These are phyloP conservation scores for Lithophane semibrunnea DNA, from an alignment of 2,888 invertebrate genomes.

Conservation along the genomic window DNA sequence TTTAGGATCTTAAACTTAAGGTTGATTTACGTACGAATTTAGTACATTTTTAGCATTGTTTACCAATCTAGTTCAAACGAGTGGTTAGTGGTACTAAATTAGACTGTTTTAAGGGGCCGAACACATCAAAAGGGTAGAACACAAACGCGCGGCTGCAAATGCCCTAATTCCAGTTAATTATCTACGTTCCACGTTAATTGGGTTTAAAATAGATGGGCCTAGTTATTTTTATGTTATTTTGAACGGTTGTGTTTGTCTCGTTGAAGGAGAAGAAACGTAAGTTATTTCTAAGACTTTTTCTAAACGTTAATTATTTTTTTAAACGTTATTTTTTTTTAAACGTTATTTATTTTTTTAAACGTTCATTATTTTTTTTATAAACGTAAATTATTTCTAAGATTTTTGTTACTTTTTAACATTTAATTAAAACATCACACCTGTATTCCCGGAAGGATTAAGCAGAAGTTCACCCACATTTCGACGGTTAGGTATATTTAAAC, in stretches of 20 bases:
- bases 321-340: too few species aligned
- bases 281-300: neutral
- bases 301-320: too few species aligned
- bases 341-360: too few species aligned
- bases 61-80: slow-evolving; percentile 35
- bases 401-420: neutral
- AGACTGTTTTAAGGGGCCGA: slow-evolving; percentile 28
- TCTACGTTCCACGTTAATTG: slow-evolving; percentile 48
- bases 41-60: slow-evolving; percentile 26
- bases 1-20: fast-evolving
- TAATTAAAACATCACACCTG: too few species aligned
- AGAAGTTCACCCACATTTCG: neutral
- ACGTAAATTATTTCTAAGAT: too few species aligned
- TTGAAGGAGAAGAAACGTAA: slow-evolving; percentile 2
- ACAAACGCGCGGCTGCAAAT: slow-evolving; percentile 35
- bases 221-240: slow-evolving; percentile 51
- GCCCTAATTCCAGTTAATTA: slow-evolving; percentile 63
- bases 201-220: slow-evolving; percentile 52
- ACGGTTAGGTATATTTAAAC: too few species aligned
- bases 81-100: slow-evolving; percentile 38
- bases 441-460: neutral
- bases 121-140: slow-evolving; percentile 57
- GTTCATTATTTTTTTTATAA: too few species aligned
- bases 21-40: slow-evolving; percentile 4
- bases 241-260: slow-evolving; percentile 1